These are phyloP conservation scores for Papilio aristodemus DNA, from an alignment of 1,140 invertebrate genomes.

Conservation along the genomic window DNA sequence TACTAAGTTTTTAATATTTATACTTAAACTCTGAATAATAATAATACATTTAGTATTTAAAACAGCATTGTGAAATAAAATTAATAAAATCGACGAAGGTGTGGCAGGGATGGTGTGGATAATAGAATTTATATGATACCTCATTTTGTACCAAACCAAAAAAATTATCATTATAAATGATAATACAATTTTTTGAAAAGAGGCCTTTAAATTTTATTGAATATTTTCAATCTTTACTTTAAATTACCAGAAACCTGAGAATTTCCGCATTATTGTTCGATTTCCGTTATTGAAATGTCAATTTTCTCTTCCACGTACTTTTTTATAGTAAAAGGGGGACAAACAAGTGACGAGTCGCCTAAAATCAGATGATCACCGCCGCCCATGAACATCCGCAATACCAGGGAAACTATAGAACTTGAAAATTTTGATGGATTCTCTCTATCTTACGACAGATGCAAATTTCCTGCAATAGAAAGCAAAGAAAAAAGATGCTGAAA, in stretches of 20 bases:
- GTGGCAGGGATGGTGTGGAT: no score
- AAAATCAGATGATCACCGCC: no score
- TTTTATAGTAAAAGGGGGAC: no score
- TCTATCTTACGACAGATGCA: neutral
- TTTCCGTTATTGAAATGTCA: constrained; percentile 1
- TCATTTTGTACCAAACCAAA: no score
- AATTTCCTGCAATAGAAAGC: constrained; percentile 3
- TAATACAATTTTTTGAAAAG: no score
- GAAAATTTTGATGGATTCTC: neutral
- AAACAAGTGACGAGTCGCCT: no score
- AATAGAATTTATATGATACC: no score
- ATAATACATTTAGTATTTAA: no score
- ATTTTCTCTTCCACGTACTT: neutral
- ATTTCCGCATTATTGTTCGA: neutral
- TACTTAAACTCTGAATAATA: neutral
- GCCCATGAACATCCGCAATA: no score
- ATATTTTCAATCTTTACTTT: neutral
- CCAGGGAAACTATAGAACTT: no score
- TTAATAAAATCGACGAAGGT: no score
- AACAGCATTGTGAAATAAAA: neutral
- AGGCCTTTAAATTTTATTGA: neutral
- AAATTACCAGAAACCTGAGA: neutral
- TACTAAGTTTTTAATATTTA: constrained; percentile 9
- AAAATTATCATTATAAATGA: no score
- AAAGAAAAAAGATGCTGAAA: neutral